Conservation (phyloP, 2,113 vertebrate genomes). For the Crotophaga sulcirostris region DNA sequence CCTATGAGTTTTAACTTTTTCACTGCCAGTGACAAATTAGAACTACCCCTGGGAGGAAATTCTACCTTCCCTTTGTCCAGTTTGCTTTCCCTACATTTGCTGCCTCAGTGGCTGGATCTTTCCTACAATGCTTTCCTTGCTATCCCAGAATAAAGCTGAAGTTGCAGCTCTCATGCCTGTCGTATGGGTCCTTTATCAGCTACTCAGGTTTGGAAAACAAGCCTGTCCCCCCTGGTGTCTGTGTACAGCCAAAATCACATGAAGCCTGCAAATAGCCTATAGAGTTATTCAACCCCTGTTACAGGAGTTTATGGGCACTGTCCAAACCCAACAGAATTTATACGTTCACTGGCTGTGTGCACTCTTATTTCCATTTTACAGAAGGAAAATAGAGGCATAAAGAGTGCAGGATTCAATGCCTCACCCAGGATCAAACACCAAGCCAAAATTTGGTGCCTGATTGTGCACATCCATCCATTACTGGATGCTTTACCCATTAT, state of each 20-base stretch:
- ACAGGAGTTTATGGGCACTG: rapidly evolving
- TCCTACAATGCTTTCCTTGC: neutral
- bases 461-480: neutral
- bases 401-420: neutral
- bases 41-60: neutral
- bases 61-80: constrained; percentile 7
- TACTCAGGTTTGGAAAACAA: neutral
- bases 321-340: neutral
- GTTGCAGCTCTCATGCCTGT: neutral
- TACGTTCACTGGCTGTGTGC: rapidly evolving
- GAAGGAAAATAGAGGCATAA: neutral
- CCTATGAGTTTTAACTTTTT: constrained; percentile 70
- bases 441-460: neutral
- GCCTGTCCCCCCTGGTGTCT: no score
- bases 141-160: neutral
- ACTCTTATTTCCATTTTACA: neutral
- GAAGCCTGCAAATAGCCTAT: rapidly evolving
- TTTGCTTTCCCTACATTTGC: neutral
- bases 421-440: neutral
- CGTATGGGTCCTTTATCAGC: rapidly evolving
- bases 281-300: rapidly evolving
- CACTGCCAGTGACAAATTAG: constrained; percentile 35
- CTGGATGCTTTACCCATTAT: neutral
- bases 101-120: neutral
- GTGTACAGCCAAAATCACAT: neutral